Percentiles rank a stretch among this genome's conserved stretches.
These are phyloP conservation scores for Rostratula benghalensis DNA, from an alignment of 2,113 vertebrate genomes.

Conservation along the genomic window DNA sequence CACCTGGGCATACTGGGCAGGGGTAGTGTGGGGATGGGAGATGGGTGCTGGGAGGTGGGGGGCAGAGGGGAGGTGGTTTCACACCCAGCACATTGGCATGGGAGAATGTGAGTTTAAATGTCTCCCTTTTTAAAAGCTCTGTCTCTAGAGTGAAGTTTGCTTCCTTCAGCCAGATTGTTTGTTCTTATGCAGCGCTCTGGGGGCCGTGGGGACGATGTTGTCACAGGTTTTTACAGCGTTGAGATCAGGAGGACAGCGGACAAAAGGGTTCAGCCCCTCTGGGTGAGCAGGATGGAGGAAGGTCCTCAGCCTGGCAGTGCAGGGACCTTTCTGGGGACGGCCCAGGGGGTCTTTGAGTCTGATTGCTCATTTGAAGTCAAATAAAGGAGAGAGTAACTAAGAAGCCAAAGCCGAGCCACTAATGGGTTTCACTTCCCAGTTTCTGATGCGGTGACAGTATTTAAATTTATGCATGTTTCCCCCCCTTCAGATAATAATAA, in stretches of 20 bases:
- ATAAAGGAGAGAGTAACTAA: conserved; percentile 16
- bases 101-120: neutral
- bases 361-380: neutral
- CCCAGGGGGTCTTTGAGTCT: neutral
- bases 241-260: neutral
- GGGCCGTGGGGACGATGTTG: neutral
- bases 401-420: neutral
- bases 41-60: neutral
- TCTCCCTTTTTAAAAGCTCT: neutral
- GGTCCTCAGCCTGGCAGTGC: neutral
- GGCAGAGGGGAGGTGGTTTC: neutral
- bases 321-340: neutral
- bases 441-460: neutral
- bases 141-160: neutral
- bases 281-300: neutral
- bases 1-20: neutral
- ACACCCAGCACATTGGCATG: neutral
- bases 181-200: neutral
- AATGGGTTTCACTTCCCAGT: conserved; percentile 25
- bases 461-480: neutral
- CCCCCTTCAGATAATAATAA: neutral
- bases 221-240: too few species aligned
- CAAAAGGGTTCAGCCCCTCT: neutral
- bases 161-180: neutral
- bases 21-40: neutral